These are phyloP conservation scores for Brachyhypopomus gauderio DNA, from an alignment of 2,113 vertebrate species.

Conservation along the genomic window DNA sequence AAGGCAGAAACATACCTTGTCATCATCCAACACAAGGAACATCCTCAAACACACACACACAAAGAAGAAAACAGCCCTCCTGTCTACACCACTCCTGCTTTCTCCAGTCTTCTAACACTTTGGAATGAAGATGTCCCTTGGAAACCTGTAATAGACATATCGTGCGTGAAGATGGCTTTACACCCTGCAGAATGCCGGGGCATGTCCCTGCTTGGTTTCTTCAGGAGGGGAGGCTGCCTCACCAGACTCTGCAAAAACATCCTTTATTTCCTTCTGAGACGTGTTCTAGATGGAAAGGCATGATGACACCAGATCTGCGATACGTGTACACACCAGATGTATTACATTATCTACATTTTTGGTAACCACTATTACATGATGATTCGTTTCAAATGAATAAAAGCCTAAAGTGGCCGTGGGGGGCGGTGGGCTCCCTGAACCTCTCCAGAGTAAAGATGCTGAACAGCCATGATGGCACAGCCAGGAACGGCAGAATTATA, in stretches of 20 bases:
- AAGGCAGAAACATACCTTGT: constrained; percentile 64
- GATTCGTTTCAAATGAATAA: constrained; percentile 70
- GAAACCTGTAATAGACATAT: constrained; percentile 67
- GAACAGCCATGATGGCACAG: too few relatives aligned
- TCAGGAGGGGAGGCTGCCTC: constrained; percentile 60
- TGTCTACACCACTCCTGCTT: constrained; percentile 65
- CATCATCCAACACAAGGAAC: constrained; percentile 66
- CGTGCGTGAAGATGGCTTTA: constrained; percentile 65
- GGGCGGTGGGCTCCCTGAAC: constrained; percentile 67
- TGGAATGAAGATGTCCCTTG: constrained; percentile 77
- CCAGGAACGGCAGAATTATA: constrained; percentile 83
- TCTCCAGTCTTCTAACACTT: constrained; percentile 74
- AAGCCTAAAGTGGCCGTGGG: constrained; percentile 71
- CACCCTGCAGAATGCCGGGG: constrained; percentile 70
- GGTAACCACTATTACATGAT: constrained; percentile 79
- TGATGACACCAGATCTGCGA: constrained; percentile 71
- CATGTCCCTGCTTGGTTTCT: constrained; percentile 65
- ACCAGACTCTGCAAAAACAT: constrained; percentile 66
- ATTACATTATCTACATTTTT: constrained; percentile 78
- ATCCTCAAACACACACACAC: constrained; percentile 57
- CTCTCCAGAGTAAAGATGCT: constrained; percentile 57
- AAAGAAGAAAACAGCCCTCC: constrained; percentile 39
- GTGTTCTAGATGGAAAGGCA: constrained; percentile 70
- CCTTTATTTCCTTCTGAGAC: constrained; percentile 73
- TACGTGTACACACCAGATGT: constrained; percentile 76